phyloP scores from a whole-genome alignment of 2,113 vertebrate genomes.

The Eulemur macaco region DNA sequence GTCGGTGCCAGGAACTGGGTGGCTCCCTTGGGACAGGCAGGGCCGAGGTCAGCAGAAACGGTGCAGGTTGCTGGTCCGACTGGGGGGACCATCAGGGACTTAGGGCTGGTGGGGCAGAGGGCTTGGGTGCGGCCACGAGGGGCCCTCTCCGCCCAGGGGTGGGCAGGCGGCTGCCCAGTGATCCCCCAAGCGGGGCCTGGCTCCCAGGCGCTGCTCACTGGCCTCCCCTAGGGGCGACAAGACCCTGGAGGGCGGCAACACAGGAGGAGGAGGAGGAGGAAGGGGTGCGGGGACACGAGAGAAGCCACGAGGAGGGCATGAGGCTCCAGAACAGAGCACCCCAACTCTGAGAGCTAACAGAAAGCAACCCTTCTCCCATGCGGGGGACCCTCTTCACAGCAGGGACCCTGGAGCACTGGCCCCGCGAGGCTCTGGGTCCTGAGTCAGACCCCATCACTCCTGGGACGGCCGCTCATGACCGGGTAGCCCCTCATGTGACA shows the following conservation, averaged over 20 bases:
- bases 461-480: not conserved
- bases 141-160: rapidly evolving
- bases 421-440: not conserved
- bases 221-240: not conserved
- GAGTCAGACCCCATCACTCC: not conserved
- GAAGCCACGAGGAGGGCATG: not conserved
- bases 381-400: not conserved
- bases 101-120: not conserved
- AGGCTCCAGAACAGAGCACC: not conserved
- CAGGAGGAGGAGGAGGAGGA: not conserved
- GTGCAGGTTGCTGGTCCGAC: not conserved
- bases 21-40: not conserved
- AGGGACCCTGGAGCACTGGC: rapidly evolving
- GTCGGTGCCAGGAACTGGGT: rapidly evolving
- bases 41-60: not conserved
- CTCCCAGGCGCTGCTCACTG: rapidly evolving
- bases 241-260: not conserved
- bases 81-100: rapidly evolving
- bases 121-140: not conserved
- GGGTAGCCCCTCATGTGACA: not conserved
- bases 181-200: rapidly evolving
- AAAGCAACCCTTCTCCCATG: not conserved
- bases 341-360: not conserved
- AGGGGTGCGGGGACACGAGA: not conserved
- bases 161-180: rapidly evolving